Percentiles rank a stretch among this genome's conserved stretches.
Evolutionary conservation across 92 coral and sea anemone species (phyloP).

Genomic region (Hydrozoanthus gracilis): DNA sequence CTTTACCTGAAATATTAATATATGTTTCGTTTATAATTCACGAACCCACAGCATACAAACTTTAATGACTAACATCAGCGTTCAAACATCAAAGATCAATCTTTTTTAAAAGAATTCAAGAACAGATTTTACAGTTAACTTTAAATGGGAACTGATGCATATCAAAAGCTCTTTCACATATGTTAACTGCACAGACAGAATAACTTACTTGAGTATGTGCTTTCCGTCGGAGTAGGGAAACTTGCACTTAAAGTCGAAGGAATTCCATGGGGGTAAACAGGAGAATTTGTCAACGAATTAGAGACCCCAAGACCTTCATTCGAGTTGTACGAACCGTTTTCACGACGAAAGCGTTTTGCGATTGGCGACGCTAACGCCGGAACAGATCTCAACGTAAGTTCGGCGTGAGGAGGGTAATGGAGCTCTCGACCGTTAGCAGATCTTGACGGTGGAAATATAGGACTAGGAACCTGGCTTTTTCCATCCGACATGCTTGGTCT

Average conservation of each 20-base stretch:
- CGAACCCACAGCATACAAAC: background rate
- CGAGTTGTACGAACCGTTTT: constrained; percentile 59
- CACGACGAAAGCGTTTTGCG: constrained; percentile 81
- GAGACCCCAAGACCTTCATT: constrained; percentile 59
- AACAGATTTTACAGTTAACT: background rate
- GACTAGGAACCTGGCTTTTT: constrained; percentile 34
- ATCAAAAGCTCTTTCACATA: background rate
- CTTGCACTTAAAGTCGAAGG: constrained; percentile 72
- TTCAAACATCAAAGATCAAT: background rate
- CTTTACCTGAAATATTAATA: background rate
- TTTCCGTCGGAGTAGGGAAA: constrained; percentile 72
- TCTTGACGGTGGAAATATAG: constrained; percentile 21
- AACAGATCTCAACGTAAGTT: constrained; percentile 29
- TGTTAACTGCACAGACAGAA: background rate
- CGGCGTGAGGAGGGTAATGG: constrained; percentile 41
- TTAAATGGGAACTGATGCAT: background rate
- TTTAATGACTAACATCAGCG: background rate
- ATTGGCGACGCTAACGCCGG: constrained; percentile 33
- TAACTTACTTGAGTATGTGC: constrained; percentile 77
- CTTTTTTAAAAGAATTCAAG: background rate
- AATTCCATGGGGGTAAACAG: constrained; percentile 72
- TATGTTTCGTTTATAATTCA: background rate
- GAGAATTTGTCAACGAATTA: constrained; percentile 58
- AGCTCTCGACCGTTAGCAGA: constrained; percentile 27
- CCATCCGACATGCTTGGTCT: constrained; percentile 42